phyloP scores from a whole-genome alignment of 2,797 vertebrate genomes.

The Poeciliopsis infans region DNA sequence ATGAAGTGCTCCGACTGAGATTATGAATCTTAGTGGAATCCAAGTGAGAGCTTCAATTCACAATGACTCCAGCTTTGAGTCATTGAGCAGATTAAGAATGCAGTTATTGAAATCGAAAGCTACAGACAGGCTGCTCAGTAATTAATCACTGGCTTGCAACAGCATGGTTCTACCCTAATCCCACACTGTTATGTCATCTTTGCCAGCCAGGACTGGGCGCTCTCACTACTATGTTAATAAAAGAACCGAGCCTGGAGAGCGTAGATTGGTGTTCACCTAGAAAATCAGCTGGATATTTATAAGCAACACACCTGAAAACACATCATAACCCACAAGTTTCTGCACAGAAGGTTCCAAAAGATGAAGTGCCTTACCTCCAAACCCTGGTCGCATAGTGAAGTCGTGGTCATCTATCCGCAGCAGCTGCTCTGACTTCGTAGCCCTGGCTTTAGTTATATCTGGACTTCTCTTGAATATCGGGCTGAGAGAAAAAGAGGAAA shows the following conservation, averaged over 20 bases:
- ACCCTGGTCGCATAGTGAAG: slow-evolving; percentile 95
- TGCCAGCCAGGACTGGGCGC: slow-evolving; percentile 11
- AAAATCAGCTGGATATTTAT: background rate
- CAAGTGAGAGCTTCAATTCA: slow-evolving; percentile 13
- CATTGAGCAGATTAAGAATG: slow-evolving; percentile 31
- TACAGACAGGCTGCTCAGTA: slow-evolving; percentile 39
- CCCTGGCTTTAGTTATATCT: slow-evolving; percentile 88
- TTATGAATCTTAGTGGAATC: background rate
- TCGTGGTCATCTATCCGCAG: slow-evolving; percentile 91
- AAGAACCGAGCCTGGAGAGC: background rate
- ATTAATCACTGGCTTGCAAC: slow-evolving; percentile 45
- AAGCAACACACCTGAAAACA: background rate
- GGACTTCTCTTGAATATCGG: slow-evolving; percentile 85
- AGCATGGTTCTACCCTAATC: slow-evolving; percentile 47
- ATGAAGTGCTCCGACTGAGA: background rate
- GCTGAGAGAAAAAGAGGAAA: slow-evolving; percentile 62
- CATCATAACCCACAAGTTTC: background rate
- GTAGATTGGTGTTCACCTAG: background rate
- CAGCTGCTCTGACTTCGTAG: slow-evolving; percentile 89
- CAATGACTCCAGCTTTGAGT: background rate
- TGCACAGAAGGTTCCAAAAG: background rate
- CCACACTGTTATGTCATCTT: slow-evolving; percentile 49
- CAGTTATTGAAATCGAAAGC: slow-evolving; percentile 39
- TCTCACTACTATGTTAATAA: slow-evolving; percentile 1
- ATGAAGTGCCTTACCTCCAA: slow-evolving; percentile 85